A percentile compares a stretch with the other conserved stretches of the same genome.
phyloP scores from a whole-genome alignment of 2,113 vertebrate species.

The Megaceryle torquata region DNA sequence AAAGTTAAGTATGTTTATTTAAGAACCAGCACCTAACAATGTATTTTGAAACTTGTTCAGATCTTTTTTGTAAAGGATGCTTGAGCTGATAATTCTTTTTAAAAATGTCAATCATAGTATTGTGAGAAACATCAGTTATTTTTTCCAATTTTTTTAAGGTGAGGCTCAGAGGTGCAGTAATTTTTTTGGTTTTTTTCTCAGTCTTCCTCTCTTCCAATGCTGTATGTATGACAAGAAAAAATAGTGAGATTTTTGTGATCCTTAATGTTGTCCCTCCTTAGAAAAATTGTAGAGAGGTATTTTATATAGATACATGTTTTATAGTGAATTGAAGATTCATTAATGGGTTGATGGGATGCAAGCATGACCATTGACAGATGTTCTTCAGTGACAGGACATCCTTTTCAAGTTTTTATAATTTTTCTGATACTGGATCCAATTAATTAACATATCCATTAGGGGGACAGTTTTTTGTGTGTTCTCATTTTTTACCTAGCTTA shows the following conservation, averaged over 20 bases:
- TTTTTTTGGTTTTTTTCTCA: neutral
- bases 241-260: neutral
- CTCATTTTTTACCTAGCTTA: neutral
- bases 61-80: neutral
- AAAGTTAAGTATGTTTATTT: neutral
- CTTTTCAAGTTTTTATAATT: neutral
- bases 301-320: neutral
- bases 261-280: neutral
- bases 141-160: neutral
- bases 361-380: neutral
- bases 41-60: neutral
- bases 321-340: neutral
- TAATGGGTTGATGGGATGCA: neutral
- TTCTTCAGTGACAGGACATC: neutral
- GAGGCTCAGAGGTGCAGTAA: neutral
- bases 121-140: neutral
- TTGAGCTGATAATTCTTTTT: neutral
- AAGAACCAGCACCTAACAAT: neutral
- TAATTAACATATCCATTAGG: neutral
- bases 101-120: neutral
- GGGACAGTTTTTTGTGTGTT: neutral
- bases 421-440: neutral
- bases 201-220: neutral
- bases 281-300: neutral
- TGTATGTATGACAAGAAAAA: neutral